Percentiles rank a stretch among this genome's conserved stretches.
phyloP scores from a whole-genome alignment of 2,113 vertebrate species.

The Typhlomys cinereus region DNA sequence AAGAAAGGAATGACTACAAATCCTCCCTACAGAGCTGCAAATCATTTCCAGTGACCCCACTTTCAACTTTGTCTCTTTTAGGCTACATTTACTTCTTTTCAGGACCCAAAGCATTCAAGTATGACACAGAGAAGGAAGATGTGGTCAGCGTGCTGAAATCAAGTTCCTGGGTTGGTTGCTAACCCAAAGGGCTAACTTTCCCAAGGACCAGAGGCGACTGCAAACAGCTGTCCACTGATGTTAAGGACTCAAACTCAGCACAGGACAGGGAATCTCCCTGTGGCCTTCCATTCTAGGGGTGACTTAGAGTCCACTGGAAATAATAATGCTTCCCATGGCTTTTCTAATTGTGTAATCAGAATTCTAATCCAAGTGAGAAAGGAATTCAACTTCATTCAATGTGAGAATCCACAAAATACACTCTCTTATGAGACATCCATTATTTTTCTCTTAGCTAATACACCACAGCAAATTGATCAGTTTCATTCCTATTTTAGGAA shows the following conservation, averaged over 20 bases:
- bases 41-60: constrained; percentile 13
- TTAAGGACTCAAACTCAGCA: constrained; percentile 16
- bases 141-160: constrained; percentile 76
- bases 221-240: constrained; percentile 28
- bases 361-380: constrained; percentile 45
- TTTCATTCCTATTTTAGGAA: constrained; percentile 50
- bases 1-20: background rate
- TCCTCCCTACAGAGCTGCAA: background rate
- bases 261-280: background rate
- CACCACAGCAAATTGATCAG: constrained; percentile 19
- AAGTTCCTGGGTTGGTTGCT: constrained; percentile 77
- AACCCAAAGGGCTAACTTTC: background rate
- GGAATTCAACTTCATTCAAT: constrained; percentile 16
- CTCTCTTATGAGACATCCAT: background rate
- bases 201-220: background rate
- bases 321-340: background rate
- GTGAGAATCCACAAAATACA: background rate
- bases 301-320: constrained; percentile 31
- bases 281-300: background rate
- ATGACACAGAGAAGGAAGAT: constrained; percentile 78
- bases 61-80: constrained; percentile 70
- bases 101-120: constrained; percentile 77
- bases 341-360: constrained; percentile 33
- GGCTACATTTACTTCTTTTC: constrained; percentile 82
- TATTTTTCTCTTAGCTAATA: constrained; percentile 2